phyloP scores from a whole-genome alignment of 2,888 invertebrate species.

The Nebria salina region DNA sequence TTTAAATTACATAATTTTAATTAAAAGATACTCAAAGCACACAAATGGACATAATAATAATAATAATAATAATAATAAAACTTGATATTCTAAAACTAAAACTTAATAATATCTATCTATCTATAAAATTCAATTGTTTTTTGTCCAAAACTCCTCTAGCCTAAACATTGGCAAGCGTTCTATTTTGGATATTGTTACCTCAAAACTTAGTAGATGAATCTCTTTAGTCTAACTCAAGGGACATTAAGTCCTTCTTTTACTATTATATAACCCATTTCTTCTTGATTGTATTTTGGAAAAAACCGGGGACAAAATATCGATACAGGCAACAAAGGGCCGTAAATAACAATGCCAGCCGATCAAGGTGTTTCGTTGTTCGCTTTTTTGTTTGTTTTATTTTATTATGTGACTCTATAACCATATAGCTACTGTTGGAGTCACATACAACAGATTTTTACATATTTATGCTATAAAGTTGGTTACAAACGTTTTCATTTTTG shows the following conservation, averaged over 20 bases:
- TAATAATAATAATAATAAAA: too few species aligned
- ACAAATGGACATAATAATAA: too few species aligned
- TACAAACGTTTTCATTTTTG: not conserved
- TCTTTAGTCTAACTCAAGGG: not conserved
- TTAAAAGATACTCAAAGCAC: too few species aligned
- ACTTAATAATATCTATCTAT: not conserved
- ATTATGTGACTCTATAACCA: conserved; percentile 1
- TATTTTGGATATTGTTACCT: not conserved
- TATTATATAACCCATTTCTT: not conserved
- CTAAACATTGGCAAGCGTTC: not conserved
- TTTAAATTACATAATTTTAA: not conserved
- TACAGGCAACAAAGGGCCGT: conserved; percentile 29
- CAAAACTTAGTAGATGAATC: not conserved
- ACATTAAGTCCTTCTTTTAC: not conserved
- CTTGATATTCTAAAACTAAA: too few species aligned
- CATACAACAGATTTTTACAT: not conserved
- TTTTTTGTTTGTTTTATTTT: conserved; percentile 10
- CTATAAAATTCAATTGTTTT: not conserved
- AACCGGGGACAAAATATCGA: conserved; percentile 48
- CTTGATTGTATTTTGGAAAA: conserved; percentile 15
- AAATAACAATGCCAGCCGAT: conserved; percentile 18
- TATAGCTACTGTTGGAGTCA: not conserved
- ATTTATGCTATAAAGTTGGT: not conserved
- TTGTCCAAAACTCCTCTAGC: not conserved
- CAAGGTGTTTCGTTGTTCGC: conserved; percentile 3